Base-by-base conservation (phyloP, 2,113 vertebrate genomes). In the Telmatochromis brichardi region DNA sequence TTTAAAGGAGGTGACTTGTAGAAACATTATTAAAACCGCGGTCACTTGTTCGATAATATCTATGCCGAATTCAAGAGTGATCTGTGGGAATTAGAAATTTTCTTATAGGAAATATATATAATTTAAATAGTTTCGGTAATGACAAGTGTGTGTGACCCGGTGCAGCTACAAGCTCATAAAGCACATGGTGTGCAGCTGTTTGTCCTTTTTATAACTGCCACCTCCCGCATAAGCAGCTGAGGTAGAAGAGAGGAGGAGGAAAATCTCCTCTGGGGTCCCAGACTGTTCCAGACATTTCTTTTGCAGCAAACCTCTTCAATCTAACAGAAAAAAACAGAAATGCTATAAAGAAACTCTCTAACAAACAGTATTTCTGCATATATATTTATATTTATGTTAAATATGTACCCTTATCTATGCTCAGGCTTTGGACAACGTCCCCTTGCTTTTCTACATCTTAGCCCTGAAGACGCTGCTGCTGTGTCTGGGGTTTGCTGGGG, bases 391-490 rank as follows among this genome's bases (percentile, higher is more conserved):
- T 21, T 73, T 23, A 26, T 51, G 26, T 51, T 40, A 26, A 82
- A 80, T 2, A 2, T 26, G 4, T 21, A 12, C 35, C 31, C 4
- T 21, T 54, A 6, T 86, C 15, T 45, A 2, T 84, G n/a, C 21
- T 17, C 90, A 98, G 98, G 98, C 89, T 60, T 90, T 99, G 86
- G 98, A 99, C 7, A 98, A 97, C 4, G 95, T 99, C 82, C 98
- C 98, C 0, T 5, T 99, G 90, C 97, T 99, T 85, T 94, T 99
- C 60, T 99, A 99, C 94, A 98, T 99, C 93, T 91, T 99, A 92
- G 98, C 98, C 40, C 97, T 98, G 9, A 99, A 99, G 92, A 98
- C 98, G 0, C 4, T 99, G 82, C 93, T 99, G 78, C 96, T 99
- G 86, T 99, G 98, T 94, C 93, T 99, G 94, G 97, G 92, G 0